Conservation (phyloP, 2,888 invertebrate species). For the Eurois occulta region DNA sequence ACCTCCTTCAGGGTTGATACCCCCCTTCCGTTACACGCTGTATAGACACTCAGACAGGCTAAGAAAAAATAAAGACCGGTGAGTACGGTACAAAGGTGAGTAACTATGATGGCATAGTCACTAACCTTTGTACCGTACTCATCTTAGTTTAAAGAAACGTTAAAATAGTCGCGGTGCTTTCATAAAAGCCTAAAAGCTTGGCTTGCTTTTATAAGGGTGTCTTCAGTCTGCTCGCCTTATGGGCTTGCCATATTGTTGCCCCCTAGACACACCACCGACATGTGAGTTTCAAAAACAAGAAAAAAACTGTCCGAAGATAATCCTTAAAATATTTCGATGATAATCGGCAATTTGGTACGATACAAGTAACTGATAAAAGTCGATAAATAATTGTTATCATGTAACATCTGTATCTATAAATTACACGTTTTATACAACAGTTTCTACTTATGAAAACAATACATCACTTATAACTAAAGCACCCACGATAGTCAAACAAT, state of each 20-base stretch:
- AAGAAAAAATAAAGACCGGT: no score
- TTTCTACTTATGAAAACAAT: background rate
- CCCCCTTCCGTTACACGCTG: no score
- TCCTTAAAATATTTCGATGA: background rate
- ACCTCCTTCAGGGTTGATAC: no score
- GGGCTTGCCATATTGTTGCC: background rate
- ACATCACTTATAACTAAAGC: conserved; percentile 2
- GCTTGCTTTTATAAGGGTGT: background rate
- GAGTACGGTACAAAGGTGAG: background rate
- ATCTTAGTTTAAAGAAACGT: background rate
- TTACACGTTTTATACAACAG: background rate
- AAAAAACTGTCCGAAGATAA: background rate
- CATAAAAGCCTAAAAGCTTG: background rate
- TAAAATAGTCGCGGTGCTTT: background rate
- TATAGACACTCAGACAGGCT: no score
- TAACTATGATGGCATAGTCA: no score
- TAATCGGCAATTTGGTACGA: background rate
- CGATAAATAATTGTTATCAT: conserved; percentile 3
- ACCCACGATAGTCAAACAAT: conserved; percentile 7
- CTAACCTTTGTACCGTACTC: no score
- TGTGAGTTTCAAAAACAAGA: background rate
- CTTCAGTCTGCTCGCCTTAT: background rate
- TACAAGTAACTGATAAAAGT: background rate
- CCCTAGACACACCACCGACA: background rate
- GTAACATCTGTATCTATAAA: background rate